Evolutionary conservation across 2,888 invertebrate genomes (phyloP), one percentile per base, ranked within the genome.

Genomic region (Sphaerophoria taeniata): DNA sequence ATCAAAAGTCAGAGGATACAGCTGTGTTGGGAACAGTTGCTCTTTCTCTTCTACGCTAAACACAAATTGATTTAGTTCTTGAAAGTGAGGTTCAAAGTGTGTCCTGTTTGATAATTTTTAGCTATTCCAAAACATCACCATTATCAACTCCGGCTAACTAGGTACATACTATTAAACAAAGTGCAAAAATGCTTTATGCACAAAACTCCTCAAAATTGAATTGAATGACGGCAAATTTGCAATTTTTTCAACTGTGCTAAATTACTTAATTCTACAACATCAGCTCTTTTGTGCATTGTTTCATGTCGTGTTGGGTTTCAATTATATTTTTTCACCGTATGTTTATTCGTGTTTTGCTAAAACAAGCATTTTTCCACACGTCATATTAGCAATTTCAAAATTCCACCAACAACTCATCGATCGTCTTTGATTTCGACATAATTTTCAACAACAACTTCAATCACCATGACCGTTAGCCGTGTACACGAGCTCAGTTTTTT

Each of bases 391-490:
- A 79, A 84, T 84, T 79, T 79, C 60, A 55, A 69, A 79, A 79
- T 79, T 84, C 79, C 69, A 16, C 6, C 36, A 72, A 16, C 3
- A 33, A 55, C 14, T 56, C 2, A 24, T 47, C 43, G 45, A 24
- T 56, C 60, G 65, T 69, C 45, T 45, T 55, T n/a, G n/a, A 56
- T 74, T 43, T 61, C 61, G 16, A 12, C 55, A 83, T 74, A 71
- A 74, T 84, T 75, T 65, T 36, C 34, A 49, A 49, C 65, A 49
- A 49, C 65, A 69, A 63, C 75, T 84, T 65, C 72, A 84, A 80
- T 84, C 75, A 79, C 72, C 75, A 84, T 84, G 79, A 79, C 79
- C 84, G 75, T 76, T 76, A 76, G 72, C 43, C 75, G 61, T 75
- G 65, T 7, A 7, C 9, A 12, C 71, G 45, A 63, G 61, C 63